Conservation (phyloP, 2,113 vertebrate species). For the Archilochus colubris region DNA sequence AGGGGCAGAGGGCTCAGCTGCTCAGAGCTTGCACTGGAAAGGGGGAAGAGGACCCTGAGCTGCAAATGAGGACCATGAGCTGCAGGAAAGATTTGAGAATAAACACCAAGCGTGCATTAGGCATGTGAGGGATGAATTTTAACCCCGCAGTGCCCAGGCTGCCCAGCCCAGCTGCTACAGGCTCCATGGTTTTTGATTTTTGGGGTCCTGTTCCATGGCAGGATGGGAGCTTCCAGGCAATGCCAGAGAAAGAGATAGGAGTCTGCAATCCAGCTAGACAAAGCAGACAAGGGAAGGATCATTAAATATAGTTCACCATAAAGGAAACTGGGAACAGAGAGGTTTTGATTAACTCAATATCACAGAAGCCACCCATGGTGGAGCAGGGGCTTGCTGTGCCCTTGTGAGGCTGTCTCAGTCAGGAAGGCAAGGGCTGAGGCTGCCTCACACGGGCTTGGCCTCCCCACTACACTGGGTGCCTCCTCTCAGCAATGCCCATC, state of each 20-base stretch:
- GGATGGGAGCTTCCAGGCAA: background rate
- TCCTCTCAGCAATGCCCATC: accelerated
- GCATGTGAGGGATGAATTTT: background rate
- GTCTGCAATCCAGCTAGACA: background rate
- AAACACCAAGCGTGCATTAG: background rate
- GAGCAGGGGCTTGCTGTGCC: background rate
- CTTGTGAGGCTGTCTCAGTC: background rate
- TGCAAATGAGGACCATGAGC: background rate
- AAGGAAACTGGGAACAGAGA: background rate
- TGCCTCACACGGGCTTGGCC: background rate
- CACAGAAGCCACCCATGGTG: background rate
- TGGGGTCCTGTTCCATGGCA: background rate
- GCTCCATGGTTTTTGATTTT: background rate
- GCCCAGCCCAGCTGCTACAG: background rate
- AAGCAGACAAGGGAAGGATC: background rate
- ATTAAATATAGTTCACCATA: background rate
- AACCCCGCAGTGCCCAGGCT: background rate
- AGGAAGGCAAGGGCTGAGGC: background rate
- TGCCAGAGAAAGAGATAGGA: background rate
- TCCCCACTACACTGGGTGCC: accelerated
- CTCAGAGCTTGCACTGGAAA: accelerated
- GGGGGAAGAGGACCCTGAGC: background rate
- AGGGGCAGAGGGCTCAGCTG: background rate
- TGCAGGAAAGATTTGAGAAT: background rate
- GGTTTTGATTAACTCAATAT: background rate